phyloP scores from a whole-genome alignment of 2,888 invertebrate species.

The Yponomeuta evonymella region DNA sequence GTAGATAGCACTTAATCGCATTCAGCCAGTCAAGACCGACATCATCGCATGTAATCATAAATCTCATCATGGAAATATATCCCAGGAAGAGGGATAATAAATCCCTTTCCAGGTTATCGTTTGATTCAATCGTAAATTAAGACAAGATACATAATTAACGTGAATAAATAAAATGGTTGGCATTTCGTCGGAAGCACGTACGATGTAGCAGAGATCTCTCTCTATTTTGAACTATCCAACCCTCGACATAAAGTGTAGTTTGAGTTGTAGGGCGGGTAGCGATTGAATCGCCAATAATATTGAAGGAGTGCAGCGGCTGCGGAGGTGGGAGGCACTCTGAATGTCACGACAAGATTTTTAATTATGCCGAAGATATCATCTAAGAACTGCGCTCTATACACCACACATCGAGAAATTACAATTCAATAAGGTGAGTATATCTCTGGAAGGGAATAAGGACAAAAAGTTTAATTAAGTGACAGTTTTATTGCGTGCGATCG shows the following conservation, averaged over 20 bases:
- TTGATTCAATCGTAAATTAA: slow-evolving; percentile 77
- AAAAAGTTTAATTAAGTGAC: slow-evolving; percentile 48
- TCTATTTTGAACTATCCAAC: slow-evolving; percentile 71
- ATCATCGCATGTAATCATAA: slow-evolving; percentile 66
- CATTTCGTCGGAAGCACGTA: slow-evolving; percentile 76
- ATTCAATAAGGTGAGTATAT: slow-evolving; percentile 49
- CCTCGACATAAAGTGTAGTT: slow-evolving; percentile 72
- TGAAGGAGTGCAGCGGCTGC: slow-evolving; percentile 69
- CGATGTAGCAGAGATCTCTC: slow-evolving; percentile 56
- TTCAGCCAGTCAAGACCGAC: slow-evolving; percentile 42
- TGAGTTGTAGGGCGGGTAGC: slow-evolving; percentile 72
- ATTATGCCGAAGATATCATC: slow-evolving; percentile 74
- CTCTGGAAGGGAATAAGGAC: slow-evolving; percentile 27
- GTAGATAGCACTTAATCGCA: slow-evolving; percentile 67
- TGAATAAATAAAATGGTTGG: slow-evolving; percentile 76
- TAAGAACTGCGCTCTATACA: slow-evolving; percentile 61
- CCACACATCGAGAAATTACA: slow-evolving; percentile 67
- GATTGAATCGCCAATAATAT: slow-evolving; percentile 75
- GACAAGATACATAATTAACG: slow-evolving; percentile 78
- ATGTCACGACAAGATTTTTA: slow-evolving; percentile 77
- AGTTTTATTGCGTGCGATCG: slow-evolving; percentile 46
- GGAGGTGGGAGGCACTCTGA: slow-evolving; percentile 54
- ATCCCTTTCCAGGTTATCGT: slow-evolving; percentile 73
- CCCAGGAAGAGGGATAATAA: slow-evolving; percentile 70
- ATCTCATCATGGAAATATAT: slow-evolving; percentile 69